Evolutionary conservation across 2,797 vertebrate species (phyloP), one percentile per base, ranked within the genome.

Genomic region (Schizopygopsis pylzovi): DNA sequence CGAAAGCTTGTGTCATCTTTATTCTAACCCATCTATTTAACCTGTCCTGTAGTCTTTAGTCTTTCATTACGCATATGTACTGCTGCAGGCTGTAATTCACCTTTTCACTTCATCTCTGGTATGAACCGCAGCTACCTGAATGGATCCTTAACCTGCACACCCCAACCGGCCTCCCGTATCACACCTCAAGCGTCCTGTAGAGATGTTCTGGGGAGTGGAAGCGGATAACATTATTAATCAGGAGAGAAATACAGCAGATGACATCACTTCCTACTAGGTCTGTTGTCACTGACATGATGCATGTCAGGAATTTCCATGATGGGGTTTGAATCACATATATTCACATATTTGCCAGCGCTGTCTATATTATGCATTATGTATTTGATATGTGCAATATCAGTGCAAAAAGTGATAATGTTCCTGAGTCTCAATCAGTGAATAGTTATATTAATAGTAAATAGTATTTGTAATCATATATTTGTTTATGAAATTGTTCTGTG

Each of bases 191-290:
- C 87, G 85, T 87, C 90, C 85, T 85, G 85, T 89, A 89, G 90
- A 88, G 90, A 90, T 90, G 88, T 88, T 79, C 76, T 85, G 90
- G 89, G 92, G 90, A 88, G 87, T 82, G 84, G 47, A 85, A 77
- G 88, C 88, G 87, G 87, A 86, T 89, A 89, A 82, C 88, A 92
- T 88, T 87, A 89, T 91, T 94, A 94, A 95, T 94, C 92, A 94
- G 92, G 89, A 87, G 20, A 75, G 86, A 39, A 84, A 90, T 54
- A 39, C 86, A 33, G 73, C 84, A 90, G 49, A 88, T 45, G 25
- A 16, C 13, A 7, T 63, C 25, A 28, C 56, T 59, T 59, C 56
- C 56, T 59, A 22, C 22, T n/a, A 59, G 56, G 10, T 6, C 10
- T 63, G 61, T 28, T 63, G 61, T 63, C 2, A 0, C 25, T 63